Evolutionary conservation across 2,888 invertebrate species (phyloP).

Genomic region (Leptinotarsa tumamoca): DNA sequence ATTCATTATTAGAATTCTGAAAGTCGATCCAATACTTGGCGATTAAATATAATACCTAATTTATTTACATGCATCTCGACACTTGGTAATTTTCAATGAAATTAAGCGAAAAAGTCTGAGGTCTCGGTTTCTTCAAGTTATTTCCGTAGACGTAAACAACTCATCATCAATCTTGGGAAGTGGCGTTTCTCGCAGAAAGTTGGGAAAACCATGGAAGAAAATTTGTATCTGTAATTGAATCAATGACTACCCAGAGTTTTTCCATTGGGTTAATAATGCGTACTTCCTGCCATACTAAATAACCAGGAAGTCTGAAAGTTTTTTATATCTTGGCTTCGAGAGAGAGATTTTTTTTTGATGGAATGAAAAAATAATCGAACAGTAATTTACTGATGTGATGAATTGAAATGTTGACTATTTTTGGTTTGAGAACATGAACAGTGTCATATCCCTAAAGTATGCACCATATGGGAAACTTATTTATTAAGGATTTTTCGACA

Average conservation of each 20-base stretch:
- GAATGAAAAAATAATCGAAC: no score
- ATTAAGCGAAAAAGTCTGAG: neutral
- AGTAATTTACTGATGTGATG: no score
- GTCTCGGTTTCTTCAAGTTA: constrained; percentile 28
- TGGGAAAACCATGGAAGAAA: constrained; percentile 32
- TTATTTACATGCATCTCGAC: constrained; percentile 7
- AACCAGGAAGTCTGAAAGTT: neutral
- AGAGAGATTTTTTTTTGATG: no score
- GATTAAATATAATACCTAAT: neutral
- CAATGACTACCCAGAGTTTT: neutral
- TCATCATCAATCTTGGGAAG: constrained; percentile 35
- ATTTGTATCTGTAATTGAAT: constrained; percentile 14
- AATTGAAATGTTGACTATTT: no score
- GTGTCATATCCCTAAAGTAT: no score
- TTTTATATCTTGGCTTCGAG: neutral
- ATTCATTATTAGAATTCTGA: constrained; percentile 8
- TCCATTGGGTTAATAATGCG: neutral
- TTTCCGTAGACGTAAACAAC: constrained; percentile 34
- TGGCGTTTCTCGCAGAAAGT: constrained; percentile 33
- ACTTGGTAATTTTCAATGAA: neutral
- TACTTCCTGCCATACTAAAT: neutral
- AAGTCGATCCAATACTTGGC: constrained; percentile 3
- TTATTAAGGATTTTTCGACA: no score
- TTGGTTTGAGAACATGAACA: no score
- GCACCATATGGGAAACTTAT: no score